Conservation (phyloP, 2,113 vertebrate genomes). For the Coracopsis vasa region DNA sequence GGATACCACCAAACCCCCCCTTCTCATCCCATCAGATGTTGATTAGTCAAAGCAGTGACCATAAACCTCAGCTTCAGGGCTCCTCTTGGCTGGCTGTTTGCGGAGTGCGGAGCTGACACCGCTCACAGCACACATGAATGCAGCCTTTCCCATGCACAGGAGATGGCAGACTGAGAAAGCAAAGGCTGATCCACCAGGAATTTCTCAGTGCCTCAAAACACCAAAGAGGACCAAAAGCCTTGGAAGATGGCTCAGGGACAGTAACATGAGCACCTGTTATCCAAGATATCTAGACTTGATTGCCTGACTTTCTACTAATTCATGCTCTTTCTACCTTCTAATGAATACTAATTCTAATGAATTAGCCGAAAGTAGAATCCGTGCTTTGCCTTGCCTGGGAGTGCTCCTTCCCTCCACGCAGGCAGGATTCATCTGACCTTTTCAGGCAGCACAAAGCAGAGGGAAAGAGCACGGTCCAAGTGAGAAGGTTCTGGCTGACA, state of each 20-base stretch:
- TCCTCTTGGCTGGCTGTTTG: rapidly evolving
- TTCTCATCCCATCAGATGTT: rapidly evolving
- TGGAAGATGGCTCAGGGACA: background rate
- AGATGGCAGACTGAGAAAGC: background rate
- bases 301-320: background rate
- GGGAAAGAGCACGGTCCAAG: rapidly evolving
- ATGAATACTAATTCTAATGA: background rate
- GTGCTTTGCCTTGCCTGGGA: background rate
- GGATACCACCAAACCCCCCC: background rate
- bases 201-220: background rate
- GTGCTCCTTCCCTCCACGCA: rapidly evolving
- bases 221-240: background rate
- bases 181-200: background rate
- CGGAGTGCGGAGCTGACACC: background rate
- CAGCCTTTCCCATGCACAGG: background rate
- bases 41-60: rapidly evolving
- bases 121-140: background rate
- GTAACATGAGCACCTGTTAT: background rate
- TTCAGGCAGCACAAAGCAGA: background rate
- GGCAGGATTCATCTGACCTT: rapidly evolving
- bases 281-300: background rate
- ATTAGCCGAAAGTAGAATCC: background rate
- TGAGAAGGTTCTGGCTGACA: background rate
- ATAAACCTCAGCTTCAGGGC: background rate
- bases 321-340: background rate